These are phyloP conservation scores for Apodemus sylvaticus DNA, from an alignment of 2,113 vertebrate genomes.

Conservation along the genomic window DNA sequence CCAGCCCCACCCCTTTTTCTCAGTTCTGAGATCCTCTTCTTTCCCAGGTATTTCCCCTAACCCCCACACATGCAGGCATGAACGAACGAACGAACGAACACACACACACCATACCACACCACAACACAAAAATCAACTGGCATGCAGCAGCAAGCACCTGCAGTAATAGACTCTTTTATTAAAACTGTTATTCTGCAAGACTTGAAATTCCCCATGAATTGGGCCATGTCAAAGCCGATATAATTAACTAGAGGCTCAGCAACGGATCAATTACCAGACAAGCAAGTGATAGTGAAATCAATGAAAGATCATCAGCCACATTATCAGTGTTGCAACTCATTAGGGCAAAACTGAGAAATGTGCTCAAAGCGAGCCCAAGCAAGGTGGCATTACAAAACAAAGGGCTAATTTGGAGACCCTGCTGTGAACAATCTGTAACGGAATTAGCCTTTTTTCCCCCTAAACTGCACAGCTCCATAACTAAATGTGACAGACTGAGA, in stretches of 20 bases:
- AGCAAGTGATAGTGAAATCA: constrained; percentile 99
- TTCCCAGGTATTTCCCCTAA: constrained; percentile 59
- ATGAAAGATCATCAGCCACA: constrained; percentile 99
- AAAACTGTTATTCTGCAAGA: constrained; percentile 99
- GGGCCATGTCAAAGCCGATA: constrained; percentile 99
- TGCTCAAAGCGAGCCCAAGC: constrained; percentile 92
- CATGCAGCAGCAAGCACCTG: constrained; percentile 90
- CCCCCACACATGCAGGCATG: background rate
- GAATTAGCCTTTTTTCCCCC: constrained; percentile 90
- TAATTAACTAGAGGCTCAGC: constrained; percentile 99
- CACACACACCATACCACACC: constrained; percentile 18
- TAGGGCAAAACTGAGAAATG: constrained; percentile 99
- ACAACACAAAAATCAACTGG: constrained; percentile 83
- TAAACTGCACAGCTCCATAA: constrained; percentile 89
- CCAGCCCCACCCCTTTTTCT: constrained; percentile 60
- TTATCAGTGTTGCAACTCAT: constrained; percentile 99
- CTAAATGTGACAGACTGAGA: constrained; percentile 92
- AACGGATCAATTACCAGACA: constrained; percentile 99
- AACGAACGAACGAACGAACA: background rate
- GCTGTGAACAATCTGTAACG: constrained; percentile 94
- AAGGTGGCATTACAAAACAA: constrained; percentile 92
- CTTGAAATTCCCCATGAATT: constrained; percentile 95
- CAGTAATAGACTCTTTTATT: constrained; percentile 98
- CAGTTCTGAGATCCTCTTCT: constrained; percentile 81
- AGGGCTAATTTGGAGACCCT: constrained; percentile 93